These are phyloP conservation scores for Pantherophis alleghaniensis DNA, from an alignment of 2,797 vertebrate genomes.

Conservation along the genomic window DNA sequence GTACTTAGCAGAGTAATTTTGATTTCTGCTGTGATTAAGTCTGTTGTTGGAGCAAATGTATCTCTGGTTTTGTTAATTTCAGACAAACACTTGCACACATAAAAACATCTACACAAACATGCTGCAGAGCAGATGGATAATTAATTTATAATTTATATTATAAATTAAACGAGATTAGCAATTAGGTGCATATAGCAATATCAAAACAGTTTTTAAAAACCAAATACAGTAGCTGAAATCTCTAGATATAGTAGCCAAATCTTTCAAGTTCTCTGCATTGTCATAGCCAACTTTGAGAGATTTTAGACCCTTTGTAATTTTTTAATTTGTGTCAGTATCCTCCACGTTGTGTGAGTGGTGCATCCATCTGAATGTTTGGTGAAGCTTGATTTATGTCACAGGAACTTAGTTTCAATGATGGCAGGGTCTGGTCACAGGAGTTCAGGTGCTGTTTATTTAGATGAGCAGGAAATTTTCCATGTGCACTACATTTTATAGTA, in stretches of 20 bases:
- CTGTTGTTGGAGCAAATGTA: background rate
- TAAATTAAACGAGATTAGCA: background rate
- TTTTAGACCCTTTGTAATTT: background rate
- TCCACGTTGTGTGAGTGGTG: background rate
- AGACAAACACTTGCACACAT: background rate
- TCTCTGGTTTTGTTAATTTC: background rate
- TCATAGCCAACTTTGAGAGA: background rate
- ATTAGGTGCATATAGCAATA: background rate
- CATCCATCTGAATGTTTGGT: background rate
- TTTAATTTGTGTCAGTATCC: background rate
- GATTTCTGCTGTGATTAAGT: background rate
- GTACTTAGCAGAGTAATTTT: background rate
- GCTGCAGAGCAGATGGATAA: background rate
- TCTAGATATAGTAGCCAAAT: background rate
- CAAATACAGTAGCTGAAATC: background rate
- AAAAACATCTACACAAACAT: background rate
- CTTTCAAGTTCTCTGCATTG: background rate
- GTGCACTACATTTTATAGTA: background rate
- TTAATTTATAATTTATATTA: background rate
- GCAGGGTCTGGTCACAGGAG: background rate
- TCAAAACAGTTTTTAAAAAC: background rate
- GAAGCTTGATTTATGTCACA: background rate
- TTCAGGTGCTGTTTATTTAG: background rate
- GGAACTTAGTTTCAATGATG: background rate
- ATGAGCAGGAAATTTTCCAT: background rate